Evolutionary conservation across 2,113 vertebrate species (phyloP).

Genomic region (Antechinus stuartii): DNA sequence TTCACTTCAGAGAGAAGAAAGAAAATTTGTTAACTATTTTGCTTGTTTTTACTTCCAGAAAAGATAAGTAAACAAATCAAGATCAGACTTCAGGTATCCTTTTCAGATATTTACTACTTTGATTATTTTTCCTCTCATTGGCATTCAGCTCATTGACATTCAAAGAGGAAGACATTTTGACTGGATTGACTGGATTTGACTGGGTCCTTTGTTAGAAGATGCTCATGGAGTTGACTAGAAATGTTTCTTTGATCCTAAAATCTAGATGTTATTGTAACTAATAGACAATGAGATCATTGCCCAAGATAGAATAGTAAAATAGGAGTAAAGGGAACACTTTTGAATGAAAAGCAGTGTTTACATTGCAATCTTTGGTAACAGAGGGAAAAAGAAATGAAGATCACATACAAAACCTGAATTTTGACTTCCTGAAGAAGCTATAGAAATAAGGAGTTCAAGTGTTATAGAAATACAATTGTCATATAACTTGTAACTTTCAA

Average conservation of each 20-base stretch:
- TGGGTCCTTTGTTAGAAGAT: background rate
- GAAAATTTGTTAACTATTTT: background rate
- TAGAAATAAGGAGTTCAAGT: background rate
- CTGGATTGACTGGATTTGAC: background rate
- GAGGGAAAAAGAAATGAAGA: background rate
- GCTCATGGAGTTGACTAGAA: background rate
- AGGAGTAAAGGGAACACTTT: background rate
- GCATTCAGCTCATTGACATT: background rate
- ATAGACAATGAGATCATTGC: constrained; percentile 3
- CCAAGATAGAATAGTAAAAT: constrained; percentile 18
- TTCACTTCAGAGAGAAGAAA: background rate
- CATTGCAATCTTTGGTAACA: background rate
- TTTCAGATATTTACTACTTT: too few species aligned
- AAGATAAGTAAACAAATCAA: background rate
- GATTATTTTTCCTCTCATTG: background rate
- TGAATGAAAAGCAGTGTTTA: background rate
- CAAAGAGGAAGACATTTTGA: background rate
- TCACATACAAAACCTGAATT: background rate
- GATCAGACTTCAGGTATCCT: background rate
- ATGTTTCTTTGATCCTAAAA: constrained; percentile 51
- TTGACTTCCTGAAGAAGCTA: background rate
- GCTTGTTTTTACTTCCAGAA: background rate
- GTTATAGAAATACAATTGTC: background rate
- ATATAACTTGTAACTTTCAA: background rate
- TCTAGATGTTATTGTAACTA: constrained; percentile 37